A percentile compares a stretch with the other conserved stretches of the same genome.
Evolutionary conservation across 2,113 vertebrate genomes (phyloP).

Genomic region (Garra rufa): DNA sequence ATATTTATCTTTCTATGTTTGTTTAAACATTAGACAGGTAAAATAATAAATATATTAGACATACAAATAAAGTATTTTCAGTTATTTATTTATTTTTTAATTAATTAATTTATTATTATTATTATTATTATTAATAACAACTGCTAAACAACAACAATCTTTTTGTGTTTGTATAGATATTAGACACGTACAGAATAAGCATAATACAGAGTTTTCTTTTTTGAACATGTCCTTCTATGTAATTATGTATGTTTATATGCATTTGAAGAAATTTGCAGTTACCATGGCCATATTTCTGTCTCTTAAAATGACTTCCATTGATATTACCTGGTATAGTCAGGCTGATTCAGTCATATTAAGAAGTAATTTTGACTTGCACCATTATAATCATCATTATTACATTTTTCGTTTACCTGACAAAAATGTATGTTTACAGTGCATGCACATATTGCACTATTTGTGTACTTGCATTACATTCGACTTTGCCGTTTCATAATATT

Average conservation of each 20-base stretch:
- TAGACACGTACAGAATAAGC: not conserved
- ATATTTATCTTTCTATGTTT: too few species aligned
- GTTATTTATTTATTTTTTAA: too few species aligned
- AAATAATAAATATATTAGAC: too few species aligned
- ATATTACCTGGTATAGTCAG: not conserved
- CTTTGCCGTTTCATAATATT: slow-evolving; percentile 6
- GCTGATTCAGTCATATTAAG: not conserved
- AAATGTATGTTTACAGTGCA: not conserved
- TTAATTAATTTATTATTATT: too few species aligned
- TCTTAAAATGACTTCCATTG: not conserved
- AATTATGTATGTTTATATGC: not conserved
- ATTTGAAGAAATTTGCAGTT: not conserved
- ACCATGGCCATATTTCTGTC: not conserved
- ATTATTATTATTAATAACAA: too few species aligned
- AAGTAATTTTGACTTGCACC: not conserved
- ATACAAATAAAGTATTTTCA: too few species aligned
- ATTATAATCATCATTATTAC: not conserved
- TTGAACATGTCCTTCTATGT: not conserved
- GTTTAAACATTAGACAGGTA: too few species aligned
- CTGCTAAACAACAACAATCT: not conserved
- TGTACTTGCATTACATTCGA: not conserved
- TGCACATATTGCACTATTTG: not conserved
- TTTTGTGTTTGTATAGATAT: not conserved
- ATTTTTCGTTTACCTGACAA: not conserved
- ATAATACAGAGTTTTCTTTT: not conserved